Evolutionary conservation across 2,113 vertebrate species (phyloP).

Genomic region (Chascanopsetta lugubris): DNA sequence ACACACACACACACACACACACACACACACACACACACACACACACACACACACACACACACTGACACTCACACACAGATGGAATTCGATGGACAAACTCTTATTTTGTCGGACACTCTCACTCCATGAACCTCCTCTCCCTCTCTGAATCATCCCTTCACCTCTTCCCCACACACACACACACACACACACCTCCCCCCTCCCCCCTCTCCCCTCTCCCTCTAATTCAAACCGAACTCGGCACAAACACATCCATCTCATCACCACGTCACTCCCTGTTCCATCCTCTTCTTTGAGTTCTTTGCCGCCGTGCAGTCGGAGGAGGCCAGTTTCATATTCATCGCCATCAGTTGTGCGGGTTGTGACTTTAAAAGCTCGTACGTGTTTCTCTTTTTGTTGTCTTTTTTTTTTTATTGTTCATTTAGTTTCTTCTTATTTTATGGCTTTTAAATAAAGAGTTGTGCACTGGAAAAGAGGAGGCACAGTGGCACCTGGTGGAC

Average conservation of each 20-base stretch:
- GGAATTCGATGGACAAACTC: constrained; percentile 22
- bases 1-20: constrained; percentile 19
- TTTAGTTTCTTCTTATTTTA: constrained; percentile 50
- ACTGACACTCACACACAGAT: background rate
- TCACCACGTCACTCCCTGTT: constrained; percentile 41
- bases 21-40: constrained; percentile 12
- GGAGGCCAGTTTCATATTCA: constrained; percentile 40
- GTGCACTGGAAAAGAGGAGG: constrained; percentile 77
- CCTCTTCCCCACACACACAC: constrained; percentile 5
- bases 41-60: constrained; percentile 9
- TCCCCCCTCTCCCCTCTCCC: constrained; percentile 19
- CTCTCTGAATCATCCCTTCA: constrained; percentile 9
- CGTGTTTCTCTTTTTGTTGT: constrained; percentile 26
- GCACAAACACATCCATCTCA: constrained; percentile 67
- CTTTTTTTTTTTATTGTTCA: constrained; percentile 48
- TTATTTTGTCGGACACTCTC: constrained; percentile 38
- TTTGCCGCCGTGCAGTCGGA: constrained; percentile 12
- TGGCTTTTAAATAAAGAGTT: constrained; percentile 66
- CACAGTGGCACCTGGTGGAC: constrained; percentile 16
- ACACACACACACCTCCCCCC: constrained; percentile 12
- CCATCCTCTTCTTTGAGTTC: background rate
- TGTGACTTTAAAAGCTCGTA: constrained; percentile 30
- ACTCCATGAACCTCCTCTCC: constrained; percentile 2
- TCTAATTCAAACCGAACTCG: constrained; percentile 34
- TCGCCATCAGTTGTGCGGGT: constrained; percentile 20